These are phyloP conservation scores for Actenoides hombroni DNA, from an alignment of 2,113 vertebrate genomes.

Conservation along the genomic window DNA sequence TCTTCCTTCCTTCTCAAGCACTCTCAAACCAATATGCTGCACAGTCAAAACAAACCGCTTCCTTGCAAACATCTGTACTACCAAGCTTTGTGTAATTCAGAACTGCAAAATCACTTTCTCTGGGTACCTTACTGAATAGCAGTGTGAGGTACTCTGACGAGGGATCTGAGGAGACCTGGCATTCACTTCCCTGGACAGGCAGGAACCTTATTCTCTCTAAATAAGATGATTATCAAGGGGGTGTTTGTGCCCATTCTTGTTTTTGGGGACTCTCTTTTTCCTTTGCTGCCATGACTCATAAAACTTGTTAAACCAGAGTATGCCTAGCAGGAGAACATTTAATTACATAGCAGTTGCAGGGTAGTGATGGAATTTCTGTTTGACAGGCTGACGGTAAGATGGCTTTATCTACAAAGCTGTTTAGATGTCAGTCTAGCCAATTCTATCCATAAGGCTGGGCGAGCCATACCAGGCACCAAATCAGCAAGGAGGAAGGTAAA, in stretches of 20 bases:
- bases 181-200: background rate
- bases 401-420: constrained; percentile 36
- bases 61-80: background rate
- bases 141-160: background rate
- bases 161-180: background rate
- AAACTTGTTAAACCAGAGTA: constrained; percentile 37
- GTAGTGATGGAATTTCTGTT: constrained; percentile 3
- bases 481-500: background rate
- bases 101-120: constrained; percentile 31
- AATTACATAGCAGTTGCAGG: constrained; percentile 45
- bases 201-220: background rate
- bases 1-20: constrained; percentile 41
- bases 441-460: background rate
- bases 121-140: background rate
- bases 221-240: constrained; percentile 8
- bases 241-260: constrained; percentile 29
- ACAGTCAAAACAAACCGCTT: background rate
- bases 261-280: constrained; percentile 28
- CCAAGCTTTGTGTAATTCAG: background rate
- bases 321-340: constrained; percentile 33
- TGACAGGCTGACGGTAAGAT: constrained; percentile 8
- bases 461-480: background rate
- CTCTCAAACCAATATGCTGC: background rate
- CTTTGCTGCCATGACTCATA: constrained; percentile 40
- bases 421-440: background rate